A percentile compares a stretch with the other conserved stretches of the same genome.
phyloP scores from a whole-genome alignment of 2,888 invertebrate species.

The Deladenus siricidicola region DNA sequence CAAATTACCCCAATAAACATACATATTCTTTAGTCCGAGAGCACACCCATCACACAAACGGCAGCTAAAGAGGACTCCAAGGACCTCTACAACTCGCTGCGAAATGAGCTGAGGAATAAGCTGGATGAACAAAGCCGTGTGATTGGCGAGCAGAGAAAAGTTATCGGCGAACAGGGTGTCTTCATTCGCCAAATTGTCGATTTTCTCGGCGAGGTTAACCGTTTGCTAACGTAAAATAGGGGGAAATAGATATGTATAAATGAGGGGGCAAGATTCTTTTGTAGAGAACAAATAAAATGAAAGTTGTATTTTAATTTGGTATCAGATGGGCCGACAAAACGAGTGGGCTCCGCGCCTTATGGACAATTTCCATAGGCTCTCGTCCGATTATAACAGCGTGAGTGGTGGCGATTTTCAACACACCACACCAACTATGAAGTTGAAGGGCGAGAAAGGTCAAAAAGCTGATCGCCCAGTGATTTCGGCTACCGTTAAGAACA shows the following conservation, averaged over 20 bases:
- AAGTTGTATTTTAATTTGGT: no score
- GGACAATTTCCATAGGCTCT: neutral
- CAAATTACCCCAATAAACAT: no score
- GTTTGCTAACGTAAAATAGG: no score
- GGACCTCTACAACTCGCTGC: neutral
- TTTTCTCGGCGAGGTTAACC: conserved; percentile 1
- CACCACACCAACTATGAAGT: no score
- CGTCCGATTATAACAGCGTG: neutral
- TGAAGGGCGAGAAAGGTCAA: no score
- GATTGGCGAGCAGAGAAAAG: neutral
- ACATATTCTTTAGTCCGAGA: no score
- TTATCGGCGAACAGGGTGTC: neutral
- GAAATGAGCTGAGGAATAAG: neutral
- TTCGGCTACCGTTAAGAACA: no score
- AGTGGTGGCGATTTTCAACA: no score
- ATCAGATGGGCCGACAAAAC: neutral
- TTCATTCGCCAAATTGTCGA: neutral
- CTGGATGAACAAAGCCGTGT: neutral
- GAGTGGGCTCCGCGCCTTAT: neutral
- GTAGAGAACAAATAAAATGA: no score
- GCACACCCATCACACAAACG: no score
- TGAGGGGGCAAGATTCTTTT: neutral
- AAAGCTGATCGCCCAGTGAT: no score
- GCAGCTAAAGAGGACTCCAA: neutral
- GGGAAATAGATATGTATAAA: no score